Conservation (phyloP, 2,888 invertebrate species). For the Trichopria drosophilae region DNA sequence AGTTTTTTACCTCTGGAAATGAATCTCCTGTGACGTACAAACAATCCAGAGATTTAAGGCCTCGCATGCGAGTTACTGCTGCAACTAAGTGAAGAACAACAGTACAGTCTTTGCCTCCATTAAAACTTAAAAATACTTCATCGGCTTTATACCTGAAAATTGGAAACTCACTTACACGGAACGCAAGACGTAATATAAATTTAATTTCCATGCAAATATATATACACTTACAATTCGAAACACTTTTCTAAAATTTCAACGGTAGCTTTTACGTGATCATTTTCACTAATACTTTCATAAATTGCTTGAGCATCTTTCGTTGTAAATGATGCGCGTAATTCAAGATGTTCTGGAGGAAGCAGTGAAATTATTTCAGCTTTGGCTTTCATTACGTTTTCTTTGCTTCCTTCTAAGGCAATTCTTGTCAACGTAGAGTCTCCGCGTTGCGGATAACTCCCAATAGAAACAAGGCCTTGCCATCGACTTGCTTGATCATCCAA, state of each 20-base stretch:
- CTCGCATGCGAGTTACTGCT: constrained; percentile 58
- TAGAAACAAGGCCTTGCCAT: constrained; percentile 40
- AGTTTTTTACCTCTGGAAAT: constrained; percentile 70
- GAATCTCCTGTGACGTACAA: constrained; percentile 83
- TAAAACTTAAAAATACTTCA: constrained; percentile 88
- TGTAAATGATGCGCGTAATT: constrained; percentile 36
- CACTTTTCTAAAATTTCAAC: constrained; percentile 48
- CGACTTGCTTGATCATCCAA: constrained; percentile 38
- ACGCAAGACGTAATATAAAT: background rate
- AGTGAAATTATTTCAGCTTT: constrained; percentile 36
- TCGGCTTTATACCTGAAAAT: constrained; percentile 69
- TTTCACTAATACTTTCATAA: constrained; percentile 34
- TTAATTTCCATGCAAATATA: constrained; percentile 12
- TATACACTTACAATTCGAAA: constrained; percentile 46
- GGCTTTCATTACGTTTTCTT: constrained; percentile 34
- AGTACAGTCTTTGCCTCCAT: constrained; percentile 99
- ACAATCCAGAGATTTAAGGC: constrained; percentile 64
- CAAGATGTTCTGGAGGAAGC: constrained; percentile 28
- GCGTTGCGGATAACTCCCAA: constrained; percentile 50
- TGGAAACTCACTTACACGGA: background rate
- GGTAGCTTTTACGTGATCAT: constrained; percentile 43
- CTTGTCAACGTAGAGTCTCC: constrained; percentile 31
- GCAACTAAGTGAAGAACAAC: constrained; percentile 77
- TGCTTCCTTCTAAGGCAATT: constrained; percentile 43
- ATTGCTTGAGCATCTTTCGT: constrained; percentile 40